A percentile compares a stretch with the other conserved stretches of the same genome.
phyloP scores from a whole-genome alignment of 2,113 vertebrate species.

The Orcinus orca region DNA sequence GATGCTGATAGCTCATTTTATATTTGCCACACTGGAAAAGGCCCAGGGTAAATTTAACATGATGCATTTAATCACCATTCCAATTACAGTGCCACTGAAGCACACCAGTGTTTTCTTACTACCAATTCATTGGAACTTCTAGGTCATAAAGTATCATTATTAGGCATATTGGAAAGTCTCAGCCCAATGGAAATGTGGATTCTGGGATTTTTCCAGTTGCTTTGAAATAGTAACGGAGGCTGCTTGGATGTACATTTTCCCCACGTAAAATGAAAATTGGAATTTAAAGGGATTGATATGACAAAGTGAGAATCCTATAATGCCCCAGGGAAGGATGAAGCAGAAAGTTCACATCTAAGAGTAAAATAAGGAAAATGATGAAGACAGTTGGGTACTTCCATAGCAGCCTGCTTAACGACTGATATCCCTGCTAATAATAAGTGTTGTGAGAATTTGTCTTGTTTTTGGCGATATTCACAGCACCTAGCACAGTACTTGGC shows the following conservation, averaged over 20 bases:
- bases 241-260: slow-evolving; percentile 57
- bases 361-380: slow-evolving; percentile 38
- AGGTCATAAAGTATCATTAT: slow-evolving; percentile 73
- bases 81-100: slow-evolving; percentile 75
- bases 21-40: slow-evolving; percentile 74
- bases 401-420: neutral
- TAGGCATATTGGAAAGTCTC: slow-evolving; percentile 70
- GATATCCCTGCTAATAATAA: neutral
- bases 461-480: neutral
- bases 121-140: slow-evolving; percentile 72
- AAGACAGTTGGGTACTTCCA: neutral
- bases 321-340: slow-evolving; percentile 47
- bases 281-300: slow-evolving; percentile 68
- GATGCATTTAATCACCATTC: slow-evolving; percentile 76
- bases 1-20: slow-evolving; percentile 57
- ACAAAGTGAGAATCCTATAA: slow-evolving; percentile 52
- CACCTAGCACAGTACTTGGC: neutral
- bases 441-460: neutral
- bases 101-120: slow-evolving; percentile 75
- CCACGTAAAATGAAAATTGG: slow-evolving; percentile 53
- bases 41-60: slow-evolving; percentile 72
- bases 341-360: slow-evolving; percentile 40
- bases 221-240: slow-evolving; percentile 59
- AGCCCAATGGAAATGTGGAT: slow-evolving; percentile 68
- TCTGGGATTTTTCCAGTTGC: slow-evolving; percentile 73